phyloP scores from a whole-genome alignment of 1,140 invertebrate species.

The Chironomus striatipennis region DNA sequence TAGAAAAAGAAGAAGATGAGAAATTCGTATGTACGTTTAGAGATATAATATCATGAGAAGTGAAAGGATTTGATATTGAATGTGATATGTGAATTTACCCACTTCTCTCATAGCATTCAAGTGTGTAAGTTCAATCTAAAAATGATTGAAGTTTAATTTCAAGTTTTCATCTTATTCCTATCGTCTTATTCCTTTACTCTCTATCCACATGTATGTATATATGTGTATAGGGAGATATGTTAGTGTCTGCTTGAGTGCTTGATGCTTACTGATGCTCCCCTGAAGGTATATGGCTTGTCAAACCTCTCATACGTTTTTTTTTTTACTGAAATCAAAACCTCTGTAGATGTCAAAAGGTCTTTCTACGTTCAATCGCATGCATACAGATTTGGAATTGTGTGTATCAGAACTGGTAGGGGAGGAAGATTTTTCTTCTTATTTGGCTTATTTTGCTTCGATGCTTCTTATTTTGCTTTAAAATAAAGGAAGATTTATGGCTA shows the following conservation, averaged over 20 bases:
- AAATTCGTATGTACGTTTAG: background rate
- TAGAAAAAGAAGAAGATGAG: background rate
- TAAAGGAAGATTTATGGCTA: too few species aligned
- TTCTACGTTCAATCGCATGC: background rate
- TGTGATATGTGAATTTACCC: conserved; percentile 12
- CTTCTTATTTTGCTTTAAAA: too few species aligned
- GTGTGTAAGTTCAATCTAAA: conserved; percentile 13
- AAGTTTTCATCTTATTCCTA: background rate
- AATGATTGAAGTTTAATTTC: conserved; percentile 14
- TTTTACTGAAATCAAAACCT: background rate
- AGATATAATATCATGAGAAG: background rate
- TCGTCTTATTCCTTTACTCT: background rate
- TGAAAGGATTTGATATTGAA: conserved; percentile 13
- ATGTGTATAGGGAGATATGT: too few species aligned
- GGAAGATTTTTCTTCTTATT: too few species aligned
- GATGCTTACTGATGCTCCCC: background rate
- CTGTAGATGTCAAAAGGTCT: conserved; percentile 12
- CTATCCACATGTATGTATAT: background rate
- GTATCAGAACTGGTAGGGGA: too few species aligned
- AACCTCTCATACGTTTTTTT: background rate
- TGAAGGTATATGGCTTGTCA: conserved; percentile 6
- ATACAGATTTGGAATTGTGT: too few species aligned
- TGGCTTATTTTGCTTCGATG: too few species aligned
- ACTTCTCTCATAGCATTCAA: conserved; percentile 7
- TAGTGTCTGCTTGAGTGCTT: background rate